Evolutionary conservation across 53 echinoderm and acorn worm species (phyloP).

Genomic region (Echinarachnius parma): DNA sequence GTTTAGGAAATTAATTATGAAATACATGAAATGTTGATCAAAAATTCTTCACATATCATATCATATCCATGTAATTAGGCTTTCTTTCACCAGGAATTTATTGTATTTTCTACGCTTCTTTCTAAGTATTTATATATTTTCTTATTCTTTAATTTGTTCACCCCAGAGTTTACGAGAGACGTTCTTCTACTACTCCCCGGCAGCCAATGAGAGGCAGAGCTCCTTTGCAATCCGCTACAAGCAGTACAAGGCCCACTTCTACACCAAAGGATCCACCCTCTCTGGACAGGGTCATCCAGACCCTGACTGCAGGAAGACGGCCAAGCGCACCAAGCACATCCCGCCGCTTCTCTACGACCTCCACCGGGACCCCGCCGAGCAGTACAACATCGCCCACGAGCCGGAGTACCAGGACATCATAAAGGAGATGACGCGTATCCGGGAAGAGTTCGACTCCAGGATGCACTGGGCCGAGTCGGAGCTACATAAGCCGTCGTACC

Average conservation of each 20-base stretch:
- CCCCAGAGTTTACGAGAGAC: slow-evolving; percentile 48
- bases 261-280: slow-evolving; percentile 47
- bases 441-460: slow-evolving; percentile 31
- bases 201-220: slow-evolving; percentile 25
- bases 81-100: too few relatives aligned
- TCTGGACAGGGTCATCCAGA: slow-evolving; percentile 48
- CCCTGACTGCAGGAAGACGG: slow-evolving; percentile 44
- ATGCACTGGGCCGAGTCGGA: slow-evolving; percentile 41
- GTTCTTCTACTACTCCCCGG: slow-evolving; percentile 50
- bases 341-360: slow-evolving; percentile 56
- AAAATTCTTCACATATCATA: too few relatives aligned
- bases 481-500: slow-evolving; percentile 29
- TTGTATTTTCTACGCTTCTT: too few relatives aligned
- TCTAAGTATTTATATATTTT: too few relatives aligned
- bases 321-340: slow-evolving; percentile 44
- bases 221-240: slow-evolving; percentile 51
- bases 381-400: slow-evolving; percentile 44
- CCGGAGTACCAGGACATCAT: slow-evolving; percentile 42
- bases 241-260: slow-evolving; percentile 64
- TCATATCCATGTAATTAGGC: too few relatives aligned
- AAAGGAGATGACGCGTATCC: slow-evolving; percentile 19
- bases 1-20: too few relatives aligned
- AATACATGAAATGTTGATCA: too few relatives aligned
- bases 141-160: neutral
- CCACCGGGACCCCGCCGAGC: slow-evolving; percentile 49